Base-by-base conservation (phyloP, 2,888 invertebrate species). In the Electrophaes corylata region DNA sequence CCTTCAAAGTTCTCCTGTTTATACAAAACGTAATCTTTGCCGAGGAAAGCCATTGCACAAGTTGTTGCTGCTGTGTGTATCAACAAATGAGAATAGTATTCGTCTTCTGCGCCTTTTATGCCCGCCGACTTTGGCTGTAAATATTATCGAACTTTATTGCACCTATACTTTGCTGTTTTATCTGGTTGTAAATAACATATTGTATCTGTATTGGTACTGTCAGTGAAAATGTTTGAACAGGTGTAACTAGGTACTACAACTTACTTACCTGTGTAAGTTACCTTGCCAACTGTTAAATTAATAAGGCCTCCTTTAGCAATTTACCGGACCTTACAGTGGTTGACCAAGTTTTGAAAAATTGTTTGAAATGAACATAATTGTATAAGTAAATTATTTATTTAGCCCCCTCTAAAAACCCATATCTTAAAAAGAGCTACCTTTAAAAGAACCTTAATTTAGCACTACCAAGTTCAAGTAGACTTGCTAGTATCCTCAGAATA, bases 1-100 rank as follows among this genome's bases (percentile, higher is more conserved):
- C 18, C 48, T 5, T 65, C 66, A n/a, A 68, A 66, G 57, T 68
- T 66, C 63, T 66, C 66, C 23, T 68, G 46, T 5, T 48, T 66
- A 10, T 46, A 54, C 19, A 62, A 54, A 19, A 47, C 55, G 60
- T 58, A 67, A 20, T 44, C 43, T 35, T 64, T 67, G 47, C 65
- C 67, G 0, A 53, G 16, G 48, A 62, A 67, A 4, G 65, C 59
- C 67, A 66, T 66, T 43, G 43, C 31, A 49, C 62, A 41, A 43
- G 20, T 37, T 43, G 23, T 48, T 62, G 6, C 20, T 18, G 55
- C 43, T 48, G 46, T 19, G 37, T 31, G 16, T 33, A 29, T 35
- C 51, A 37, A 58, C 62, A 64, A 66, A 66, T 64, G 64, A 58
- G 46, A 40, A 12, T 29, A 31, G 12, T 11, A 8, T 0, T 19